Evolutionary conservation across 53 echinoderm and acorn worm species (phyloP).

Genomic region (Holothuria scabra): DNA sequence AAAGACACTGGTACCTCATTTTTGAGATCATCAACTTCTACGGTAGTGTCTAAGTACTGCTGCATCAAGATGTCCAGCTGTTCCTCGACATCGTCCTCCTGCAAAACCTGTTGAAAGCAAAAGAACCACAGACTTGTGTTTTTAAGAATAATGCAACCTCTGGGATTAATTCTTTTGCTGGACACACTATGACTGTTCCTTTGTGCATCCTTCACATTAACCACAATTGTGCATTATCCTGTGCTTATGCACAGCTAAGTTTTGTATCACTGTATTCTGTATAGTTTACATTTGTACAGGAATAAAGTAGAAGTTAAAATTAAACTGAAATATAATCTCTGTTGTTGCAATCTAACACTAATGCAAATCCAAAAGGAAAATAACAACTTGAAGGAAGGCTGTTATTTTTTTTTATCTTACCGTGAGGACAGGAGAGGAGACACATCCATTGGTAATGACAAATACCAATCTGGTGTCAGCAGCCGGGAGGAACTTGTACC

Average conservation of each 20-base stretch:
- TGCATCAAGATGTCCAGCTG: conserved; percentile 85
- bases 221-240: too few species aligned
- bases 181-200: background rate
- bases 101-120: conserved; percentile 61
- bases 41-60: conserved; percentile 72
- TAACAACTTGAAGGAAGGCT: background rate
- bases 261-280: too few species aligned
- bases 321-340: too few species aligned
- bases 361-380: too few species aligned
- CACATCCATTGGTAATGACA: conserved; percentile 73
- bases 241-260: too few species aligned
- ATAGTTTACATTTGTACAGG: too few species aligned
- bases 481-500: conserved; percentile 76
- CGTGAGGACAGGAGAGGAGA: conserved; percentile 73
- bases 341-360: too few species aligned
- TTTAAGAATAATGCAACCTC: too few species aligned
- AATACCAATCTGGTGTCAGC: conserved; percentile 80
- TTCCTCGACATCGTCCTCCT: conserved; percentile 70
- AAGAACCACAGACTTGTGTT: too few species aligned
- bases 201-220: too few species aligned
- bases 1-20: conserved; percentile 48
- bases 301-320: too few species aligned
- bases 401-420: conserved; percentile 57
- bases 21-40: conserved; percentile 72
- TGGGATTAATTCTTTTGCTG: background rate